Percentiles rank a stretch among this genome's conserved stretches.
These are phyloP conservation scores for Seriola quinqueradiata DNA, from an alignment of 2,113 vertebrate genomes.

Conservation along the genomic window DNA sequence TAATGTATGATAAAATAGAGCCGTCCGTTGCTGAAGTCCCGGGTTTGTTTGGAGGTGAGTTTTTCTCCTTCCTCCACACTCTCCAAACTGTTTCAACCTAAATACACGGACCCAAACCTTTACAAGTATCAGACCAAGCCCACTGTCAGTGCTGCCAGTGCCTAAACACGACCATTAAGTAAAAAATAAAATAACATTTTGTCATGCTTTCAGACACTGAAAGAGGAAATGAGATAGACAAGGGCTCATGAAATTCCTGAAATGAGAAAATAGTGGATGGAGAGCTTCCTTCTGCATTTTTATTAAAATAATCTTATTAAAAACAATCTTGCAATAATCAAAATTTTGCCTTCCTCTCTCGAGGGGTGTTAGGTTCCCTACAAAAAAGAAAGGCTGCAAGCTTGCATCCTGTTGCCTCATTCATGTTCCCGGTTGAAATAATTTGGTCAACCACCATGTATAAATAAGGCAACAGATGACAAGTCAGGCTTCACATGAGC, in stretches of 20 bases:
- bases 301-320: background rate
- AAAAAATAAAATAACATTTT: too few species aligned
- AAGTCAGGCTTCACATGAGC: slow-evolving; percentile 1
- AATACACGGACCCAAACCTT: too few species aligned
- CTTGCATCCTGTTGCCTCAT: background rate
- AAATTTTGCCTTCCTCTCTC: background rate
- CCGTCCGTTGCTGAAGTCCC: too few species aligned
- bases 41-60: too few species aligned
- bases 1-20: too few species aligned
- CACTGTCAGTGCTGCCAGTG: background rate
- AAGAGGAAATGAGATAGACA: background rate
- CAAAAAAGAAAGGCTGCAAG: background rate
- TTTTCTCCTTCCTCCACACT: too few species aligned
- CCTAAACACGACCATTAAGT: background rate
- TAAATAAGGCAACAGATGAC: background rate
- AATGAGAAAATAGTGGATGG: background rate
- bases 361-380: background rate
- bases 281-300: background rate
- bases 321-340: too few species aligned
- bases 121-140: too few species aligned
- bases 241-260: too few species aligned
- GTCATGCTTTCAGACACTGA: too few species aligned
- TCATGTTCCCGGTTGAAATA: background rate
- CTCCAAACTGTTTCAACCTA: too few species aligned
- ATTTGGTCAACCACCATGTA: background rate